Conservation (phyloP, 2,888 invertebrate genomes). For the Cryptosula pallasiana region DNA sequence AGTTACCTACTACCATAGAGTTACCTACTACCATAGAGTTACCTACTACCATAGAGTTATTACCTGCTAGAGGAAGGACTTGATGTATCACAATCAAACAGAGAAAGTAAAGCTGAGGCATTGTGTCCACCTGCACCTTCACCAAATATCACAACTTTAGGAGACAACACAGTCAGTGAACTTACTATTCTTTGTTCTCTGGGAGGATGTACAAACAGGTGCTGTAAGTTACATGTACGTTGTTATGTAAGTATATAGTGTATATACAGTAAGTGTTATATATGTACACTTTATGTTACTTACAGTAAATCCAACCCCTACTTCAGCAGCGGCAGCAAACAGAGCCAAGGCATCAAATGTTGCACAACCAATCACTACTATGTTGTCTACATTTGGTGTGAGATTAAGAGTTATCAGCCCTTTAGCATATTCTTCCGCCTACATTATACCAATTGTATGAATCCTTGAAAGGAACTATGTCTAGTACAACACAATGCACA, state of each 20-base stretch:
- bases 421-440: constrained; percentile 18
- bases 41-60: too few species aligned
- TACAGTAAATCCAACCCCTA: constrained; percentile 9
- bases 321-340: constrained; percentile 2
- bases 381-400: neutral
- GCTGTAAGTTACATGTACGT: neutral
- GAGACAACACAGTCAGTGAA: neutral
- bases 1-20: too few species aligned
- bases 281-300: too few species aligned
- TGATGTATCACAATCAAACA: neutral
- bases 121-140: neutral
- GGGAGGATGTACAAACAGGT: neutral
- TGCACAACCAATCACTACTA: neutral
- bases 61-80: neutral
- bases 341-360: neutral
- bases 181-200: neutral
- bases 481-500: too few species aligned
- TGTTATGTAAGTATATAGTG: too few species aligned
- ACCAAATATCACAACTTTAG: neutral
- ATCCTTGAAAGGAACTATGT: too few species aligned
- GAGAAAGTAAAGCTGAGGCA: neutral
- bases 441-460: neutral
- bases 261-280: too few species aligned
- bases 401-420: neutral
- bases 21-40: too few species aligned